phyloP scores from a whole-genome alignment of 2,888 invertebrate species.

The Nemoura dubitans region DNA sequence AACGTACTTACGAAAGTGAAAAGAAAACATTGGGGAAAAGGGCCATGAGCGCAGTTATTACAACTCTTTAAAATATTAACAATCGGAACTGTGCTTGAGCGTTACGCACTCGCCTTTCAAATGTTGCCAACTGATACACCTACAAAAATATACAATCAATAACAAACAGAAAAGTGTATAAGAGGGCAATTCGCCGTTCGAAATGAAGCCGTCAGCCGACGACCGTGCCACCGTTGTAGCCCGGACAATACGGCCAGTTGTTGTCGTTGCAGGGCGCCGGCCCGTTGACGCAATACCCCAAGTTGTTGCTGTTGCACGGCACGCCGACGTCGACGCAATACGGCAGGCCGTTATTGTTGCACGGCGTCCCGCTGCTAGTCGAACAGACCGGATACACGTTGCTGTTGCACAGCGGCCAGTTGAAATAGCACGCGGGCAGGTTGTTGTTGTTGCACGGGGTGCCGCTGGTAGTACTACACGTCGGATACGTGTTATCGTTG shows the following conservation, averaged over 20 bases:
- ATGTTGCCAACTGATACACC: too few species aligned
- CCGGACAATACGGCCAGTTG: neutral
- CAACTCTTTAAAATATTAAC: too few species aligned
- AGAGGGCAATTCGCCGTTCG: too few species aligned
- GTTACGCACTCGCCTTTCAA: too few species aligned
- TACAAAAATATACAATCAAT: too few species aligned
- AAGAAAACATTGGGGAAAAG: too few species aligned
- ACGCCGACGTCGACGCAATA: neutral
- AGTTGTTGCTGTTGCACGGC: neutral
- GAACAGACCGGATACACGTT: neutral
- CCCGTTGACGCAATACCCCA: neutral
- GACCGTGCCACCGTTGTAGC: neutral
- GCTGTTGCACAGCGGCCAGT: neutral
- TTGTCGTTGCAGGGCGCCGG: neutral
- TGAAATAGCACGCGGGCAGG: neutral
- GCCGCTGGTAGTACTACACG: neutral
- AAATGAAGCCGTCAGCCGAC: too few species aligned
- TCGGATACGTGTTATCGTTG: neutral
- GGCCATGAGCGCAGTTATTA: too few species aligned
- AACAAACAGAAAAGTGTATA: too few species aligned
- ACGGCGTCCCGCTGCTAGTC: neutral
- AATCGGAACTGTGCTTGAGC: too few species aligned
- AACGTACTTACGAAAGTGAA: too few species aligned
- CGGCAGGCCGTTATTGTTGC: constrained; percentile 1
- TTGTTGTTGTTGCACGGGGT: neutral